Evolutionary conservation across 2,888 invertebrate species (phyloP), one percentile per base, ranked within the genome.

Genomic region (Chrysotoxum bicinctum): DNA sequence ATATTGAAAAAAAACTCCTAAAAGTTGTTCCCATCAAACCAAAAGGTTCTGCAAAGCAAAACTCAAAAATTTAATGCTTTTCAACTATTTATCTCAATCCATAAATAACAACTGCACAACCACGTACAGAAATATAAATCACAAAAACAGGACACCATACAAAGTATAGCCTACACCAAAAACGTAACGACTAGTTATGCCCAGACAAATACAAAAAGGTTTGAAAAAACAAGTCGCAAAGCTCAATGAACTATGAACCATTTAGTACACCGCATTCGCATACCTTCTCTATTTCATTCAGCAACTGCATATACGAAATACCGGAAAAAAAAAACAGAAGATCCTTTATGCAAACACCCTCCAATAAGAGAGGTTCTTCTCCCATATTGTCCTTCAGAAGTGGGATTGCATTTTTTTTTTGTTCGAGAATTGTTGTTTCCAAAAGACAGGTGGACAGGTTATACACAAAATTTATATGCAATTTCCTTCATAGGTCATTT

Each of bases 401-500:
- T 60, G 69, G 7, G 32, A 48, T 48, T 64, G 21, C 19, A 64
- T 77, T 73, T 30, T 32, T 5, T 43, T 58, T 56, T 60, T 8
- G 14, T n/a, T 66, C 2, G 1, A 19, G 45, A 30, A 32, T 45
- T 64, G 64, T 64, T 45, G 32, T 64, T 64, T 32, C 45, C 9
- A 64, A 3, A 45, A 45, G 48, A 50, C 66, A 66, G 66, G 66
- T 62, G 62, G 52, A 62, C 35, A 45, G 62, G 64, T 37, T 56
- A 23, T 30, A 43, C 40, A 50, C 45, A 79, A 48, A 77, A 84
- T 80, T 80, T 80, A 84, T 84, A 54, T 84, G 80, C 84, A 84
- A 84, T 80, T 80, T 75, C 75, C 75, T 72, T 76, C 75, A 60
- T 72, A 84, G 80, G 70, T 84, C 80, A 80, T 84, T 84, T 80